Evolutionary conservation across 2,113 vertebrate genomes (phyloP).

Genomic region (Coptodon bakossiorum): DNA sequence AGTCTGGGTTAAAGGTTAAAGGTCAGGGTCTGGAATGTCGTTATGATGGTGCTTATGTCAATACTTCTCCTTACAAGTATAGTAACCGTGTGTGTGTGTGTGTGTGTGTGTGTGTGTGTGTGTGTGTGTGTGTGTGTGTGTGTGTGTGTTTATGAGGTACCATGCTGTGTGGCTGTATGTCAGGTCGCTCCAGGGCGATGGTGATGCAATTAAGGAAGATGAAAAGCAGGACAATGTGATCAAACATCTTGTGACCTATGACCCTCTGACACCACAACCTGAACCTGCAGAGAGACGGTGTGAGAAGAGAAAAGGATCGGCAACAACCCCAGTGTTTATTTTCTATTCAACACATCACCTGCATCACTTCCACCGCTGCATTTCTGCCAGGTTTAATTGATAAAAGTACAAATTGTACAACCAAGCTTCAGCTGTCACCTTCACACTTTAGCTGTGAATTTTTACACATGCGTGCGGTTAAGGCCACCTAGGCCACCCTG

Average conservation of each 20-base stretch:
- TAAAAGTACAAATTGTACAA: slow-evolving; percentile 6
- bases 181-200: slow-evolving; percentile 90
- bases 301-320: not conserved
- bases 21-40: not conserved
- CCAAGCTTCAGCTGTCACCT: not conserved
- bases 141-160: slow-evolving; percentile 25
- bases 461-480: slow-evolving; percentile 1
- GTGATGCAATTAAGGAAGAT: slow-evolving; percentile 99
- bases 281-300: slow-evolving; percentile 67
- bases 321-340: not conserved
- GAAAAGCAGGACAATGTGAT: slow-evolving; percentile 89
- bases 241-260: slow-evolving; percentile 94
- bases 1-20: not conserved
- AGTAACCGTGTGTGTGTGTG: not conserved
- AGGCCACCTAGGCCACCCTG: not conserved
- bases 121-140: not conserved
- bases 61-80: not conserved
- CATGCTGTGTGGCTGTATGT: slow-evolving; percentile 88
- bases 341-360: not conserved
- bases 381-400: slow-evolving; percentile 11
- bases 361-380: not conserved
- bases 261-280: slow-evolving; percentile 85
- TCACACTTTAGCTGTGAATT: slow-evolving; percentile 27
- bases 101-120: not conserved
- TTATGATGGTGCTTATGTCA: not conserved